phyloP scores from a whole-genome alignment of 1,140 invertebrate species.

The Tyrophagus putrescentiae region DNA sequence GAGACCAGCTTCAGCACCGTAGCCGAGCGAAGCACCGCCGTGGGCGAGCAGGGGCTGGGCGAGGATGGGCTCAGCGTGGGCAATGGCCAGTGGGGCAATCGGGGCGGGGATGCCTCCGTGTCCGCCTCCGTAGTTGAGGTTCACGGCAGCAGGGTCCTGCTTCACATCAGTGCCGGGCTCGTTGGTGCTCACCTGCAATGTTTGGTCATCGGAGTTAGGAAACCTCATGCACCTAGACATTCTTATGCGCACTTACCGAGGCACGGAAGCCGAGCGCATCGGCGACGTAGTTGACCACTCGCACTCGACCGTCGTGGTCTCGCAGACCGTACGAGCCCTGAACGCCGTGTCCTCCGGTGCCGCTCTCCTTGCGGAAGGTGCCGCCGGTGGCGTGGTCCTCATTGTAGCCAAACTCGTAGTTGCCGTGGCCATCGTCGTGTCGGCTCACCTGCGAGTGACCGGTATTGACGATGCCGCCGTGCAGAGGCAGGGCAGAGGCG shows the following conservation, averaged over 20 bases:
- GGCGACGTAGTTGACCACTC: constrained; percentile 30
- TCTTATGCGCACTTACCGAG: too few species aligned
- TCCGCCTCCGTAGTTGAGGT: constrained; percentile 21
- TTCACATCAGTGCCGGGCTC: constrained; percentile 25
- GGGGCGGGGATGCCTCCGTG: too few species aligned
- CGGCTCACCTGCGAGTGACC: constrained; percentile 26
- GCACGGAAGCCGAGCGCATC: constrained; percentile 30
- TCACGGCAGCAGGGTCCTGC: constrained; percentile 25
- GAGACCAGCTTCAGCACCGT: too few species aligned
- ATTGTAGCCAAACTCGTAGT: constrained; percentile 30
- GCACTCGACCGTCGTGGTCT: constrained; percentile 26
- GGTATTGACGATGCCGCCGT: constrained; percentile 23
- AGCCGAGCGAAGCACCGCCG: too few species aligned
- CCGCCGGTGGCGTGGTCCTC: constrained; percentile 30
- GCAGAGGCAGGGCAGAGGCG: constrained; percentile 32
- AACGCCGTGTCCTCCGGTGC: constrained; percentile 21
- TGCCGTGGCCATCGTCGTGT: constrained; percentile 27
- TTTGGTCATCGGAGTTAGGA: too few species aligned
- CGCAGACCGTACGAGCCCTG: constrained; percentile 27
- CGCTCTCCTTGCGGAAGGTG: constrained; percentile 27
- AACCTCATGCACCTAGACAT: too few species aligned
- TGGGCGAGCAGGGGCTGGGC: too few species aligned
- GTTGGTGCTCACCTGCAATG: constrained; percentile 26
- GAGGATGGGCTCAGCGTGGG: not conserved
- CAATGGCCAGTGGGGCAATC: constrained; percentile 5